These are phyloP conservation scores for Cosmopolites sordidus DNA, from an alignment of 2,888 invertebrate genomes.

Conservation along the genomic window DNA sequence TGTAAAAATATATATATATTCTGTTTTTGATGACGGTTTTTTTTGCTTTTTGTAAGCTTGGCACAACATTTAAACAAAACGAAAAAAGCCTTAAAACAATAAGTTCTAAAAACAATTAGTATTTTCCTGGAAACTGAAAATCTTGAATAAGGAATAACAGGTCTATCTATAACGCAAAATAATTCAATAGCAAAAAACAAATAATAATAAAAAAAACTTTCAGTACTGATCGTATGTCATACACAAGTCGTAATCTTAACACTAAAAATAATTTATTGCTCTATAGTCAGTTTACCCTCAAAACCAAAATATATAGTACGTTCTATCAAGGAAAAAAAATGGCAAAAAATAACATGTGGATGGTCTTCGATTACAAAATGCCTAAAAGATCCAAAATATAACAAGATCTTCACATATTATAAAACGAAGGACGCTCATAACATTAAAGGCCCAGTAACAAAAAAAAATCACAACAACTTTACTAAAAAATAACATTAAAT, in stretches of 20 bases:
- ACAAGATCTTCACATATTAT: background rate
- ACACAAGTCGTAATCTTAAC: too few species aligned
- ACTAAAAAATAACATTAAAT: conserved; percentile 32
- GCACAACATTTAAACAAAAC: conserved; percentile 24
- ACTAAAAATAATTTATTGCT: conserved; percentile 20
- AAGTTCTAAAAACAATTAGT: too few species aligned
- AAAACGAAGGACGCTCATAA: background rate
- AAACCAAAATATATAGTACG: conserved; percentile 21
- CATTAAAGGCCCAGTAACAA: conserved; percentile 27
- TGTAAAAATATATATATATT: conserved; percentile 37
- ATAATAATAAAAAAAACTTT: too few species aligned
- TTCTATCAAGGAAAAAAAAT: conserved; percentile 15
- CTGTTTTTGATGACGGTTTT: conserved; percentile 34
- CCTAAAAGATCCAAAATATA: background rate
- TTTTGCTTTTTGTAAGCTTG: conserved; percentile 17
- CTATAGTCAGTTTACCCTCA: conserved; percentile 16
- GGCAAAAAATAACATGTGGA: conserved; percentile 25
- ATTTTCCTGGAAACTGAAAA: too few species aligned
- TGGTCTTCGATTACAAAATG: background rate
- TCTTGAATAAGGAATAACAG: too few species aligned
- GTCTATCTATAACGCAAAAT: too few species aligned
- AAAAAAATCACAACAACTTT: conserved; percentile 46
- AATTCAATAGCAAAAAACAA: too few species aligned
- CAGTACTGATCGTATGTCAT: too few species aligned
- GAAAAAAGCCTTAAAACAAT: background rate